Conservation (phyloP, 2,888 invertebrate genomes). For the Rotaria sp. region DNA sequence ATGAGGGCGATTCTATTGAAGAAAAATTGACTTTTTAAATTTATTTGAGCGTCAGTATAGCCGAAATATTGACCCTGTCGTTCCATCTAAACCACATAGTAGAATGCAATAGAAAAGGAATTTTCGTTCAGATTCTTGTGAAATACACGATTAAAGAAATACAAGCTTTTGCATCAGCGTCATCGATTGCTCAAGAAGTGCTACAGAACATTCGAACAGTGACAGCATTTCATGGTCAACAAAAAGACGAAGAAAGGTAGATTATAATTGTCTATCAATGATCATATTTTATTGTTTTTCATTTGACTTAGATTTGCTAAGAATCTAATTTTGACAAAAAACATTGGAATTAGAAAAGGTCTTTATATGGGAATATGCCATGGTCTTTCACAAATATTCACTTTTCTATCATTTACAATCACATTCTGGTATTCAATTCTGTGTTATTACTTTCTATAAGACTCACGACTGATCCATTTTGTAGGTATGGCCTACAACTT, state of each 20-base stretch:
- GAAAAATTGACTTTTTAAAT: too few species aligned
- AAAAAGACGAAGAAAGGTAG: not conserved
- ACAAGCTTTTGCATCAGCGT: constrained; percentile 63
- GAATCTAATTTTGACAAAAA: not conserved
- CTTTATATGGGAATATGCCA: not conserved
- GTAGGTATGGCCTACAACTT: too few species aligned
- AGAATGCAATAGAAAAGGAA: too few species aligned
- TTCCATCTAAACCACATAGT: too few species aligned
- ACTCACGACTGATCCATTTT: too few species aligned
- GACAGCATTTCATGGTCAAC: constrained; percentile 36
- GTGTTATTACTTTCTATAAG: too few species aligned
- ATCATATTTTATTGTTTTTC: not conserved
- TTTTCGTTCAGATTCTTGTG: constrained; percentile 40
- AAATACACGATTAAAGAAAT: constrained; percentile 50
- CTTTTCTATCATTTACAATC: not conserved
- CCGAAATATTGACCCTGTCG: too few species aligned
- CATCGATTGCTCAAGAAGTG: constrained; percentile 54
- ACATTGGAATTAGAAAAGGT: not conserved
- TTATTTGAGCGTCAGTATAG: too few species aligned
- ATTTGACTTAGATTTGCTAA: not conserved
- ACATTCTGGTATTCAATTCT: too few species aligned
- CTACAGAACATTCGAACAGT: constrained; percentile 55
- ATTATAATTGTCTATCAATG: not conserved
- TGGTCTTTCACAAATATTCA: not conserved
- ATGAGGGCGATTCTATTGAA: too few species aligned